Evolutionary conservation across 2,888 invertebrate species (phyloP).

Genomic region (Drosophila demipolita): DNA sequence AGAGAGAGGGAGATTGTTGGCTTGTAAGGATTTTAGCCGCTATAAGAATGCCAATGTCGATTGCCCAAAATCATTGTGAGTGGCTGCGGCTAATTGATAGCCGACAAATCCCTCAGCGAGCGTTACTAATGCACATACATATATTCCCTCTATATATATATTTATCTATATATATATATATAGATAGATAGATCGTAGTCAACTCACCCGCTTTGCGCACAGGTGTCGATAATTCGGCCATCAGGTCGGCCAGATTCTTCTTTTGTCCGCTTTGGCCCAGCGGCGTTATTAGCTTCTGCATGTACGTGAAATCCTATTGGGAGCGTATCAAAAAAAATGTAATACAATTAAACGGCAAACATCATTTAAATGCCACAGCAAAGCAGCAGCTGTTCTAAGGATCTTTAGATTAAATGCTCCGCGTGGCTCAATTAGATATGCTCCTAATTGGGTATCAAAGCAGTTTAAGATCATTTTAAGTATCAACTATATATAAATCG

Average conservation of each 20-base stretch:
- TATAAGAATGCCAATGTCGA: slow-evolving; percentile 39
- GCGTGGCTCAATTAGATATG: slow-evolving; percentile 12
- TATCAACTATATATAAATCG: not conserved
- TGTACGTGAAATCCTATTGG: slow-evolving; percentile 83
- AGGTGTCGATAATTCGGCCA: slow-evolving; percentile 84
- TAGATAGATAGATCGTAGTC: not conserved
- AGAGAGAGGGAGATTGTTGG: slow-evolving; percentile 1
- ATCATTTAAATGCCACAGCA: not conserved
- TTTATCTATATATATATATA: not conserved
- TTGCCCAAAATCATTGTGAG: slow-evolving; percentile 31
- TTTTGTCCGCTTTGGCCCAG: slow-evolving; percentile 82
- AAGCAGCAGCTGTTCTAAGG: not conserved
- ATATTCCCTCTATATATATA: not conserved
- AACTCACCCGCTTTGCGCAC: slow-evolving; percentile 84
- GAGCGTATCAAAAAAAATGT: slow-evolving; percentile 22
- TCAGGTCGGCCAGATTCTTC: slow-evolving; percentile 83
- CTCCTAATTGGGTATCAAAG: not conserved
- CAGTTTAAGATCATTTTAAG: not conserved
- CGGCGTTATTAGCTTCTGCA: slow-evolving; percentile 84
- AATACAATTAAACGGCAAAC: slow-evolving; percentile 5
- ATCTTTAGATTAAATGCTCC: slow-evolving; percentile 10
- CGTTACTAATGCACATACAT: slow-evolving; percentile 13
- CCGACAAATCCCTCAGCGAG: slow-evolving; percentile 39
- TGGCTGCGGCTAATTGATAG: slow-evolving; percentile 65
- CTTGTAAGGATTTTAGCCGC: slow-evolving; percentile 31